Percentiles rank a stretch among this genome's conserved stretches.
Evolutionary conservation across 1,140 invertebrate species (phyloP).

Genomic region (Bursaphelenchus mucronatus): DNA sequence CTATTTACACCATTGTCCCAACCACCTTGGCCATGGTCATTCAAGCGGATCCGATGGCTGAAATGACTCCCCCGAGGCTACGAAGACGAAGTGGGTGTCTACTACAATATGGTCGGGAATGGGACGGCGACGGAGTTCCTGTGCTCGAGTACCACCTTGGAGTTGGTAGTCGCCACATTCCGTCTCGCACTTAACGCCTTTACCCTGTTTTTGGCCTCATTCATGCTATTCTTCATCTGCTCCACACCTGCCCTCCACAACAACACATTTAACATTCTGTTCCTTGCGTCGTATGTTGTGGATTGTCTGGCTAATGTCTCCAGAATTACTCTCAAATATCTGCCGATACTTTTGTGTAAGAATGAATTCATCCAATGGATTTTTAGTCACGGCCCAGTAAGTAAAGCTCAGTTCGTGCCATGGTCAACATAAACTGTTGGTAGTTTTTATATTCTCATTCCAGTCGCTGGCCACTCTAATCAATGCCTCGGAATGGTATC

Average conservation of each 20-base stretch:
- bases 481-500: slow-evolving; percentile 14
- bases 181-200: neutral
- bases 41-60: no score
- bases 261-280: slow-evolving; percentile 13
- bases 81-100: no score
- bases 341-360: neutral
- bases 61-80: no score
- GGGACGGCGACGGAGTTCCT: no score
- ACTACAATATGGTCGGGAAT: no score
- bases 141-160: no score
- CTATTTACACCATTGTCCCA: no score
- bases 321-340: slow-evolving; percentile 1
- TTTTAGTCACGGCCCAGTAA: no score
- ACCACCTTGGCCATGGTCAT: no score
- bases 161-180: no score
- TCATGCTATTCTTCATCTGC: slow-evolving; percentile 1
- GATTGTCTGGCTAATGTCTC: slow-evolving; percentile 3
- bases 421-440: no score
- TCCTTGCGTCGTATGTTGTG: neutral
- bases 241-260: neutral
- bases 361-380: neutral
- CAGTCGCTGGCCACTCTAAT: slow-evolving; percentile 2
- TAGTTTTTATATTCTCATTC: neutral
- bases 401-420: no score
- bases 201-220: slow-evolving; percentile 1